Percentiles rank a stretch among this genome's conserved stretches.
phyloP scores from a whole-genome alignment of 1,140 invertebrate species.

The Chionoecetes opilio region DNA sequence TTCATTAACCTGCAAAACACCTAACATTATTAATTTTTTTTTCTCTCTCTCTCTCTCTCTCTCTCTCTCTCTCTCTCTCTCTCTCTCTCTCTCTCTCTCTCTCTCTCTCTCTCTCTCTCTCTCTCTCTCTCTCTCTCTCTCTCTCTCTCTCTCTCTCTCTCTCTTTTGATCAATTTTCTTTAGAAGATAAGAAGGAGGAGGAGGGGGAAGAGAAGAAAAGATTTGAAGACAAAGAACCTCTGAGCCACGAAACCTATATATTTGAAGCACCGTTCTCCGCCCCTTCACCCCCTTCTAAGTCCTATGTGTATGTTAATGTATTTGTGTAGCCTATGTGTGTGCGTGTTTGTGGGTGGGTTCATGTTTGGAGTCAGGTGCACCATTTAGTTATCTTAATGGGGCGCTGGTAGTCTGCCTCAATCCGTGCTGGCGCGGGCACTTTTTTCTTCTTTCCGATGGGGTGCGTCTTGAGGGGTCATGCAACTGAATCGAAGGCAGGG shows the following conservation, averaged over 20 bases:
- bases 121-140: no score
- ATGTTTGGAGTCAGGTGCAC: background rate
- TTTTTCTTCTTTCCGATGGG: background rate
- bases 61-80: background rate
- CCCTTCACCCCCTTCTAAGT: background rate
- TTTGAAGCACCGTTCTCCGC: background rate
- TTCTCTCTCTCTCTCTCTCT: constrained; percentile 22
- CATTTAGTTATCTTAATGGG: background rate
- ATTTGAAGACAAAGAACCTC: background rate
- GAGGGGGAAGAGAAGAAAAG: background rate
- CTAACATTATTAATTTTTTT: background rate
- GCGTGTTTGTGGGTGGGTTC: background rate
- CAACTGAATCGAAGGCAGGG: no score
- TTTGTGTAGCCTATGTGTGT: background rate
- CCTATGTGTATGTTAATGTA: background rate
- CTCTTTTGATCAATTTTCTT: no score
- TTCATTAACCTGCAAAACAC: constrained; percentile 47
- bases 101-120: no score
- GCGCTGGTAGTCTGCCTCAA: background rate
- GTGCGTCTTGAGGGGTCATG: background rate
- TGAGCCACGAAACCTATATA: background rate
- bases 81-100: background rate
- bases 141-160: no score
- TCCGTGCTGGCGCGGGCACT: background rate
- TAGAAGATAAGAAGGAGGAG: background rate